A percentile compares a stretch with the other conserved stretches of the same genome.
Evolutionary conservation across 2,113 vertebrate genomes (phyloP).

Genomic region (Argyrosomus japonicus): DNA sequence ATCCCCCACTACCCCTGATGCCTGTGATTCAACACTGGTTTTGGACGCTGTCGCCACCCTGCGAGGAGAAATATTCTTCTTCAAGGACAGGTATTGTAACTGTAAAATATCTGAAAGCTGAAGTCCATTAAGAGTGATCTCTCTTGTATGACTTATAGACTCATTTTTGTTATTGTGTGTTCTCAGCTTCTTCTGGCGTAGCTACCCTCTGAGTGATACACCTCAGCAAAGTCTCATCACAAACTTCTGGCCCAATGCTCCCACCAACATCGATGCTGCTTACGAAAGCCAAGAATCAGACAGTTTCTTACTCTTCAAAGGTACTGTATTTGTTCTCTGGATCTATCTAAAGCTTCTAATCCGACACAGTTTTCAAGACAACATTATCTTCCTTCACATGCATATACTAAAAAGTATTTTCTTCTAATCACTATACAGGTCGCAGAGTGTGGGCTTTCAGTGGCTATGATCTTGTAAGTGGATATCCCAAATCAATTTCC

Average conservation of each 20-base stretch:
- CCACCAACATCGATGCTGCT: conserved; percentile 38
- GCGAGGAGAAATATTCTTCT: conserved; percentile 91
- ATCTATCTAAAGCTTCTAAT: too few species aligned
- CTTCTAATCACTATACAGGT: too few species aligned
- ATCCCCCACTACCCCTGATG: conserved; percentile 83
- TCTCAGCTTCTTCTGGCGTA: conserved; percentile 90
- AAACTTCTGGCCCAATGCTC: conserved; percentile 88
- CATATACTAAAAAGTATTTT: too few species aligned
- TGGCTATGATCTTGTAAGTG: too few species aligned
- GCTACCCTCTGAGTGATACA: conserved; percentile 53
- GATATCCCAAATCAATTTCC: too few species aligned
- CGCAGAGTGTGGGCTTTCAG: too few species aligned
- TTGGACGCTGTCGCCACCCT: conserved; percentile 89
- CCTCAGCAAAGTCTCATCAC: conserved; percentile 86
- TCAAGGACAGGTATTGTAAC: conserved; percentile 89
- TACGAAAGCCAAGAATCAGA: too few species aligned
- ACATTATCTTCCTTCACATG: too few species aligned
- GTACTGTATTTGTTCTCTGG: too few species aligned
- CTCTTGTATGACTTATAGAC: not conserved
- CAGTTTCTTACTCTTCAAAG: too few species aligned
- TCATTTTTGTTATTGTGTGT: conserved; percentile 4
- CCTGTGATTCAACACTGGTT: conserved; percentile 87
- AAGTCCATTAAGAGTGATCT: not conserved
- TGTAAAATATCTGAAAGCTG: not conserved
- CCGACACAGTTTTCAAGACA: too few species aligned